These are phyloP conservation scores for Danio tinwini DNA, from an alignment of 2,797 vertebrate species.

Conservation along the genomic window DNA sequence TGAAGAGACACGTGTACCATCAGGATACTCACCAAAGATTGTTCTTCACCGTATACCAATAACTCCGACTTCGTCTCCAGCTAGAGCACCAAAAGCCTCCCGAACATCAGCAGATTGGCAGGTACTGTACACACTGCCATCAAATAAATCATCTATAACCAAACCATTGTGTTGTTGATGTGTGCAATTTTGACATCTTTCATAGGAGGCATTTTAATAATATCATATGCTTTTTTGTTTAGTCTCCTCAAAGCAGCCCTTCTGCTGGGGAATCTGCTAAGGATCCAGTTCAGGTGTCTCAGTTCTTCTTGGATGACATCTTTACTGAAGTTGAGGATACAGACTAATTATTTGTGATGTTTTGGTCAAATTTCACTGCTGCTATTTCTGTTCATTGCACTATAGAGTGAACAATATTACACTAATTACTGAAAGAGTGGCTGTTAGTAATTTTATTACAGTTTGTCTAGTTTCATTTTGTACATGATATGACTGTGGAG, in stretches of 20 bases:
- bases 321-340: constrained; percentile 84
- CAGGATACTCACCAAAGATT: constrained; percentile 30
- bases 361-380: constrained; percentile 6
- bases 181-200: neutral
- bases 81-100: neutral
- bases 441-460: neutral
- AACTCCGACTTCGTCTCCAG: constrained; percentile 17
- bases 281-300: constrained; percentile 75
- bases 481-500: neutral
- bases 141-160: neutral
- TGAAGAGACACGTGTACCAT: neutral
- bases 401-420: neutral
- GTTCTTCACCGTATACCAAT: constrained; percentile 24
- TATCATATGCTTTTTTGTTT: neutral
- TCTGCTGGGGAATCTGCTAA: constrained; percentile 64
- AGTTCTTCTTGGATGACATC: constrained; percentile 84
- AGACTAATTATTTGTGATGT: constrained; percentile 52
- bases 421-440: neutral
- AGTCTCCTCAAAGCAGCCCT: constrained; percentile 37
- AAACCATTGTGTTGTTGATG: neutral
- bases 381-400: constrained; percentile 27
- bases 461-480: neutral
- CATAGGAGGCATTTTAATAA: neutral
- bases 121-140: neutral
- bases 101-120: neutral